phyloP scores from a whole-genome alignment of 2,797 vertebrate species.

The Tenualosa thibaudeaui region DNA sequence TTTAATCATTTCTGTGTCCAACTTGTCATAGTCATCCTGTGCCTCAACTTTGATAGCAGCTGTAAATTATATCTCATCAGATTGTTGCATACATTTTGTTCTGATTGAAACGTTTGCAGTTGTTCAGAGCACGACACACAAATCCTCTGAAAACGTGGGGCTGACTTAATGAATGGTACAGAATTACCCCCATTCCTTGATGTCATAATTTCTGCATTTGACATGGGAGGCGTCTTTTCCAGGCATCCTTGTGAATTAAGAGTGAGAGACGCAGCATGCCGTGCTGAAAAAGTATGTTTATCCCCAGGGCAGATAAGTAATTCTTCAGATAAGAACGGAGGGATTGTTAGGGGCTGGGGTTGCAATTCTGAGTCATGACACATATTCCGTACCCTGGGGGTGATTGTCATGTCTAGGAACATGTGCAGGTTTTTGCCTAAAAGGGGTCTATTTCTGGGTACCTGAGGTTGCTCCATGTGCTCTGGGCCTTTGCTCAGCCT shows the following conservation, averaged over 20 bases:
- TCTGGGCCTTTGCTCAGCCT: neutral
- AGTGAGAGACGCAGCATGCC: neutral
- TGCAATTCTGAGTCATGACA: conserved; percentile 50
- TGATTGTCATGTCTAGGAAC: conserved; percentile 35
- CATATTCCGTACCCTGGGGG: conserved; percentile 48
- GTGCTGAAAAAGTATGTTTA: neutral
- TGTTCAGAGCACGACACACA: neutral
- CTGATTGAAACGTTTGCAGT: neutral
- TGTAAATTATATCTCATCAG: neutral
- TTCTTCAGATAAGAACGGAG: neutral
- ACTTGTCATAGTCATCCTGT: neutral
- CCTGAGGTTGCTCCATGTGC: neutral
- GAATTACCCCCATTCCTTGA: conserved; percentile 1
- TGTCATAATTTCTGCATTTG: conserved; percentile 4
- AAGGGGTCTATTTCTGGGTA: neutral
- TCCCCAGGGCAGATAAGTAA: conserved; percentile 5
- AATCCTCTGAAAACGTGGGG: neutral
- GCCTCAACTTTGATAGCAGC: conserved; percentile 25
- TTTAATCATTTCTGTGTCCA: conserved; percentile 10
- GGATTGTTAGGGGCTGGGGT: neutral
- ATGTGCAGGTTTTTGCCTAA: neutral
- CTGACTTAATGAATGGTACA: neutral
- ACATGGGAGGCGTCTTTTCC: neutral
- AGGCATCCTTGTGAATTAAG: neutral
- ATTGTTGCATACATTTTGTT: neutral